Evolutionary conservation across 2,797 vertebrate species (phyloP).

Genomic region (Brachymystax lenok): DNA sequence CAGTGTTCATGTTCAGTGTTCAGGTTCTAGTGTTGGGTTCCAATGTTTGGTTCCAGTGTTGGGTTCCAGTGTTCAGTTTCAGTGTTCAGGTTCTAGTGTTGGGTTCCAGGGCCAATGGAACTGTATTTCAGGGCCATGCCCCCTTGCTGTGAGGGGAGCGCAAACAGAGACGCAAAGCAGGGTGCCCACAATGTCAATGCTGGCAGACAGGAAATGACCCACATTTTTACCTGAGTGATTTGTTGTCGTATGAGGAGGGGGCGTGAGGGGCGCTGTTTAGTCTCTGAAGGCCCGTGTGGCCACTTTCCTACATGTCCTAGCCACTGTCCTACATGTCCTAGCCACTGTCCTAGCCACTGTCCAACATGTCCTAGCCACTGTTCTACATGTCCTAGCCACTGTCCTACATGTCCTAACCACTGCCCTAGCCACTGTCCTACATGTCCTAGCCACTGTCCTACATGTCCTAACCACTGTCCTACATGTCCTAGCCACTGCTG

Average conservation of each 20-base stretch:
- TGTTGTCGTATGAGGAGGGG: constrained; percentile 35
- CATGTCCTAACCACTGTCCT: no score
- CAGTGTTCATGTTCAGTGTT: no score
- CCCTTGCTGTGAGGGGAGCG: constrained; percentile 22
- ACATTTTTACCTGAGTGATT: constrained; percentile 70
- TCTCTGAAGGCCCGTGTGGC: constrained; percentile 25
- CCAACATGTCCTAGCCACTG: no score
- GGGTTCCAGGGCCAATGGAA: background rate
- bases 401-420: no score
- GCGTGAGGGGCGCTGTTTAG: constrained; percentile 19
- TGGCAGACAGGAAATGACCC: constrained; percentile 60
- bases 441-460: no score
- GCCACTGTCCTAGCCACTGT: no score
- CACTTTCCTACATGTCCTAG: background rate
- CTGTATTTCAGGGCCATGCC: constrained; percentile 11
- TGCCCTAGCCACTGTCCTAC: no score
- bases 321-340: no score
- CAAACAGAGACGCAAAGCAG: constrained; percentile 36
- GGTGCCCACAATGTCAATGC: constrained; percentile 30
- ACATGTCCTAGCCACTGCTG: constrained; percentile 10
- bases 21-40: no score
- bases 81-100: background rate
- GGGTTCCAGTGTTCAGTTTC: no score
- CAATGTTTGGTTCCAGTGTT: no score
- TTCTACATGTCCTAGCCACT: no score